These are phyloP conservation scores for Crepidodera aurea DNA, from an alignment of 2,888 invertebrate genomes.

Conservation along the genomic window DNA sequence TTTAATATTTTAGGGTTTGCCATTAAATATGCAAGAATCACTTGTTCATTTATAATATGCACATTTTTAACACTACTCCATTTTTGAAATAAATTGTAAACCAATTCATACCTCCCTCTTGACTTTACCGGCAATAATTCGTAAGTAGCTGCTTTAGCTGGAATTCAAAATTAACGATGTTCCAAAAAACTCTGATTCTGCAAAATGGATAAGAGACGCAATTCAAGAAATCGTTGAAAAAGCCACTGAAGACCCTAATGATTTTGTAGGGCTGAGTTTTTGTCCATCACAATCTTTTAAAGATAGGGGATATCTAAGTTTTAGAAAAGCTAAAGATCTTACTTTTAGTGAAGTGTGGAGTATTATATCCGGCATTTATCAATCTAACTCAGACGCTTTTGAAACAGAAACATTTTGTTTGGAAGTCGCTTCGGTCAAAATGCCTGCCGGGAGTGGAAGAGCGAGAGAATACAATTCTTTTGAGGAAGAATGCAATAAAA, in stretches of 20 bases:
- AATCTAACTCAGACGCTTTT: background rate
- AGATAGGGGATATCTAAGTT: background rate
- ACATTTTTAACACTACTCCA: no score
- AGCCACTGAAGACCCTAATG: background rate
- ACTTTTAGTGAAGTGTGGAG: background rate
- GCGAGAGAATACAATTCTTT: slow-evolving; percentile 13
- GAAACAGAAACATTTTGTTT: background rate
- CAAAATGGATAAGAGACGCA: no score
- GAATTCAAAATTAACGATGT: no score
- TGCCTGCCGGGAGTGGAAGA: background rate
- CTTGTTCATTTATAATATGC: no score
- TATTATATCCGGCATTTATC: background rate
- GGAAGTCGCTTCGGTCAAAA: background rate
- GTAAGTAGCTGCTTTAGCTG: no score
- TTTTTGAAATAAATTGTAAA: no score
- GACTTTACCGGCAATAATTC: no score
- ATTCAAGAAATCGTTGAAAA: background rate
- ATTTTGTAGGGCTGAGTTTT: background rate
- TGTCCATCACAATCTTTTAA: background rate
- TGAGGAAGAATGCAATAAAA: slow-evolving; percentile 27
- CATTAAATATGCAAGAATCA: no score
- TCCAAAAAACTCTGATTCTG: no score
- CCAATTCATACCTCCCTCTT: no score
- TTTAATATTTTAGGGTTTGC: no score
- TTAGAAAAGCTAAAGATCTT: background rate